Evolutionary conservation across 2,888 invertebrate species (phyloP), one percentile per base, ranked within the genome.

Genomic region (Pherbina coryleti): DNA sequence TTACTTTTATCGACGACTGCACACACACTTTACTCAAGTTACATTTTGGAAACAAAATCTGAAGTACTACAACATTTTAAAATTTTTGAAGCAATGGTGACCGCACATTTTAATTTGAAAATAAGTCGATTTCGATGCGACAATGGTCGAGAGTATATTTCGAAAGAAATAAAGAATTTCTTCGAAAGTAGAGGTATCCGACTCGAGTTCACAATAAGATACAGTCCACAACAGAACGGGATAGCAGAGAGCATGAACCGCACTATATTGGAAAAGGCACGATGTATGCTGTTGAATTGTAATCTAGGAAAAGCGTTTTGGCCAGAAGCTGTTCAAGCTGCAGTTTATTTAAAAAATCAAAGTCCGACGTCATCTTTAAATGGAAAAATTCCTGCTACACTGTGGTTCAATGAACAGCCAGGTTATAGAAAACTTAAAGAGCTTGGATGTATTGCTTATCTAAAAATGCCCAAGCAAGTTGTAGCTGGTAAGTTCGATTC

Each of bases 201-300:
- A 22, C 85, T 83, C 83, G 84, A 88, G 84, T 85, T 86, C 62
- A 88, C 88, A 57, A 85, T 88, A 49, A 85, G 88, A 66, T 79
- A 83, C 74, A 87, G 87, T 37, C 88, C 87, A 62, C 85, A 88
- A 80, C 82, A 83, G 81, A 89, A 89, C 84, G 86, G 86, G 70
- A 84, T 88, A 11, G 80, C 86, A 25, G 64, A 64, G 25, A 11
- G 87, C 88, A 78, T 88, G 86, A 83, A 81, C 44, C 67, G 87
- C 70, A 86, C 85, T 19, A 82, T 89, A 60, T 84, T 85, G 17
- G 87, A 88, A 81, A 88, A 84, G 74, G 86, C 86, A 51, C 83
- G 86, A 34, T 77, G 86, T 60, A 83, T 88, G 81, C 14, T 89
- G 60, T 77, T 14, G 55, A 79, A 83, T 76, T 81, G 84, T 3